Percentiles rank a stretch among this genome's conserved stretches.
These are phyloP conservation scores for Antidorcas marsupialis DNA, from an alignment of 2,113 vertebrate species.

Conservation along the genomic window DNA sequence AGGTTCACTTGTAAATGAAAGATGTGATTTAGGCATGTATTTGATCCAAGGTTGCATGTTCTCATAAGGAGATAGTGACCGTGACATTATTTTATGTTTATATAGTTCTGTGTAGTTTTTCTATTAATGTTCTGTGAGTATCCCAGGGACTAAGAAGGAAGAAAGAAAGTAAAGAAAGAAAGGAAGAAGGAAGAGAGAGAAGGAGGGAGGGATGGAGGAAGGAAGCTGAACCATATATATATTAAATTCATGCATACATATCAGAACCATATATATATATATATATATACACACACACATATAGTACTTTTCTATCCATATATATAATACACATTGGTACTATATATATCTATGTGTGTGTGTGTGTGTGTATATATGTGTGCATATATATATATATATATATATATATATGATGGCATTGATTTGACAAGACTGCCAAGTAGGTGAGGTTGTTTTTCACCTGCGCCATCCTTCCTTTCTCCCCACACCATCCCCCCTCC, in stretches of 20 bases:
- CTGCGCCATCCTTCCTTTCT: neutral
- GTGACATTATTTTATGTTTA: conserved; percentile 38
- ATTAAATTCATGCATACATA: neutral
- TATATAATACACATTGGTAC: neutral
- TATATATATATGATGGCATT: neutral
- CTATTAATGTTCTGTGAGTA: neutral
- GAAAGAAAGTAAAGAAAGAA: neutral
- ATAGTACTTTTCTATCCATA: neutral
- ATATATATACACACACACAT: neutral
- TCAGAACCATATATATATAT: neutral
- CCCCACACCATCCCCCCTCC: neutral
- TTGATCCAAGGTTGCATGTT: conserved; percentile 58
- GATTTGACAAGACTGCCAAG: neutral
- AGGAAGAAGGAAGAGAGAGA: neutral
- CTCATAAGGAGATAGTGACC: conserved; percentile 44
- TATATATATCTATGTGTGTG: neutral
- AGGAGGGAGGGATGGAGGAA: neutral
- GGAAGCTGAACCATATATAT: neutral
- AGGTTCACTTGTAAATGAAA: conserved; percentile 65
- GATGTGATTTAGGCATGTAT: conserved; percentile 52
- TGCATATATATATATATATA: fast-evolving
- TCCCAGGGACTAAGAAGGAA: neutral
- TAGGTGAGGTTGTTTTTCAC: neutral
- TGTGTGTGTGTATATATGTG: neutral
- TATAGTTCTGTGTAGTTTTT: conserved; percentile 15